Conservation (phyloP, 2,113 vertebrate genomes). For the Barnardius zonarius region DNA sequence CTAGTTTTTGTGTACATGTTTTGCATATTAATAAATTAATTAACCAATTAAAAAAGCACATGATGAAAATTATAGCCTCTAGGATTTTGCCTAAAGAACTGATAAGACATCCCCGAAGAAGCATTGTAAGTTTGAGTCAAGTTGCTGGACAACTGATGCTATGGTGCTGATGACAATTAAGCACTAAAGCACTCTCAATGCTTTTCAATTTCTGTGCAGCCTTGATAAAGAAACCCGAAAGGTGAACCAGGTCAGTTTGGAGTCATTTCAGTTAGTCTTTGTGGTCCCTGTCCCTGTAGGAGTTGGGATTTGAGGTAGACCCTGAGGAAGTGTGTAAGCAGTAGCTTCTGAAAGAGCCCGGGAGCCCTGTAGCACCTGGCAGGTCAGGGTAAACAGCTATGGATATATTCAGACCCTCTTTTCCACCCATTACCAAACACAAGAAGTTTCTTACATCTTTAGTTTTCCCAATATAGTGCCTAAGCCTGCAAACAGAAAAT, state of each 20-base stretch:
- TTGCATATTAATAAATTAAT: constrained; percentile 17
- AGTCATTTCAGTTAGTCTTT: background rate
- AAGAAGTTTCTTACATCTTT: background rate
- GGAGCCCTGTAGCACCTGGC: background rate
- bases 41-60: background rate
- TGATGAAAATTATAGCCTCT: background rate
- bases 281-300: background rate
- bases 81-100: background rate
- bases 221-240: background rate
- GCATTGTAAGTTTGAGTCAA: background rate
- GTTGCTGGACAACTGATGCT: background rate
- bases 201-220: background rate
- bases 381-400: background rate
- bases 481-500: background rate
- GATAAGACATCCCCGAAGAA: background rate
- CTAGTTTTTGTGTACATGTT: background rate
- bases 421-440: background rate
- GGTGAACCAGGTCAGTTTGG: background rate
- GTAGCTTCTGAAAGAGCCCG: background rate
- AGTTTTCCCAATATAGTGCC: background rate
- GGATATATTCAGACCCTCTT: background rate
- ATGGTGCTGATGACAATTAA: background rate
- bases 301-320: background rate
- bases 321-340: background rate
- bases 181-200: background rate